Evolutionary conservation across 2,888 invertebrate genomes (phyloP), one percentile per base, ranked within the genome.

Genomic region (Drosophila differens): DNA sequence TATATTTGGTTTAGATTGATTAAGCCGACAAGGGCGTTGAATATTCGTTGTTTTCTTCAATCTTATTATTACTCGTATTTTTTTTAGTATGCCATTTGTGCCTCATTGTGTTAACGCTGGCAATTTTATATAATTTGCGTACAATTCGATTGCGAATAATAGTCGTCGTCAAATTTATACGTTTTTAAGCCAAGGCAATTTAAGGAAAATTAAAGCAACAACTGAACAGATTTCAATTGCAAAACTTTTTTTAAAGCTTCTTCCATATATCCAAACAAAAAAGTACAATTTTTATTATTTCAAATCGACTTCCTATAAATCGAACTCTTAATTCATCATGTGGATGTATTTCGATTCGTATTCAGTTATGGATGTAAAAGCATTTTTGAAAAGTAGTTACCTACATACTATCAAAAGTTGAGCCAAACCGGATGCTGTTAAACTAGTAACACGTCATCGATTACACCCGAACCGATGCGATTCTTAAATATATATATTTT

Each of bases 71-170:
- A 7, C 37, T 39, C 12, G 1, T 5, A 6, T 32, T 52, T 52
- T 19, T 35, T 49, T 25, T 22, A 1, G 44, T 22, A 22, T 44
- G 12, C n/a, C 25, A 55, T 47, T 60, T 68, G 22, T 22, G 44
- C 5, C 5, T 12, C 22, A 12, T 22, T 67, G 71, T 57, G 64
- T 49, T 66, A 60, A 75, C 39, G 72, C 57, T 54, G 52, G 44
- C 55, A 61, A 74, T 65, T 78, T 67, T 59, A 77, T 71, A 74
- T 67, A 71, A 81, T 78, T 70, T 78, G 59, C 54, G 22, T 52
- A 62, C 70, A 65, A 74, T 67, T 61, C 64, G 53, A 64, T 53
- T 25, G 74, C 33, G 25, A 78, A 54, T 51, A 73, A 53, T 74
- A 41, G 28, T 35, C 41, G 28, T 52, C 52, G 28, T 22, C 12